These are phyloP conservation scores for Peucedramus taeniatus DNA, from an alignment of 2,113 vertebrate species.

Conservation along the genomic window DNA sequence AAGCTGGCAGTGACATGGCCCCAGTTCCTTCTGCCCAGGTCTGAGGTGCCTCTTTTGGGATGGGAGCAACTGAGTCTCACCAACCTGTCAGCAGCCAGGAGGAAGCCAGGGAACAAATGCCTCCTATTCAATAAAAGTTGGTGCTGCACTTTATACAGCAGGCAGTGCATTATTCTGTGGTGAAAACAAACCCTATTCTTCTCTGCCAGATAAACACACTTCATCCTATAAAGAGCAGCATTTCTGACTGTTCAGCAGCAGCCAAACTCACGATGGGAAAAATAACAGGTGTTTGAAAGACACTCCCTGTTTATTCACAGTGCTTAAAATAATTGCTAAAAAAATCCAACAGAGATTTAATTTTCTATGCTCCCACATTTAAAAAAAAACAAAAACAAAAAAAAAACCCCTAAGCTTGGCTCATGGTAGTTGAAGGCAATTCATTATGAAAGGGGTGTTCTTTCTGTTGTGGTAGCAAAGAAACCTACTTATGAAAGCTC, in stretches of 20 bases:
- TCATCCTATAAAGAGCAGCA: slow-evolving; percentile 37
- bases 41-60: neutral
- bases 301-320: slow-evolving; percentile 61
- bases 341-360: slow-evolving; percentile 36
- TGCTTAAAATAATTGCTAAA: slow-evolving; percentile 65
- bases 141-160: neutral
- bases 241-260: slow-evolving; percentile 47
- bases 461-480: slow-evolving; percentile 48
- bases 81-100: neutral
- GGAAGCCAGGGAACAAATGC: neutral
- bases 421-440: slow-evolving; percentile 13
- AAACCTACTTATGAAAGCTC: slow-evolving; percentile 33
- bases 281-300: slow-evolving; percentile 65
- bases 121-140: neutral
- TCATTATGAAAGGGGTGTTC: slow-evolving; percentile 50
- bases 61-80: neutral
- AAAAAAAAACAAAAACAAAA: neutral
- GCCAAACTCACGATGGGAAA: slow-evolving; percentile 54
- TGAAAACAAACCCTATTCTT: slow-evolving; percentile 62
- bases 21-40: neutral
- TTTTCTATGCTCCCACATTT: slow-evolving; percentile 46
- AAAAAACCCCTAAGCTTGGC: neutral
- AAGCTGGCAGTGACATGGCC: neutral
- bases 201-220: slow-evolving; percentile 43
- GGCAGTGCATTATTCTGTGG: neutral